phyloP scores from a whole-genome alignment of 2,797 vertebrate genomes.

The Coccyzus lansbergi region DNA sequence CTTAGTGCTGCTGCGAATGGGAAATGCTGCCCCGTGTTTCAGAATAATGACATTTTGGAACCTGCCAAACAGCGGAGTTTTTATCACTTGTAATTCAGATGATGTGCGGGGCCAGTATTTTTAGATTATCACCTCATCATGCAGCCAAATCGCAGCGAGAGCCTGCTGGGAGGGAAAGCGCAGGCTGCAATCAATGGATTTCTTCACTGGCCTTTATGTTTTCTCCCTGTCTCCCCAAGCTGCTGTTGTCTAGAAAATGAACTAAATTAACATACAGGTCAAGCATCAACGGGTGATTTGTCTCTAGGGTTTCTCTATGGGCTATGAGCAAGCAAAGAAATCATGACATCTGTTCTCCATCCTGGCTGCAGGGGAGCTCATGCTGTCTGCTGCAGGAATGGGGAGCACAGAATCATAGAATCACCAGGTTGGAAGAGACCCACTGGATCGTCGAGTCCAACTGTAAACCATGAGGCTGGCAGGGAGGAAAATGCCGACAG shows the following conservation, averaged over 20 bases:
- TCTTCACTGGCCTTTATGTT: neutral
- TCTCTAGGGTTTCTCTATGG: neutral
- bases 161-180: neutral
- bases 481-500: no score
- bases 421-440: no score
- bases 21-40: neutral
- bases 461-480: no score
- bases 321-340: neutral
- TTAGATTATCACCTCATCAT: neutral
- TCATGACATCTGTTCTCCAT: accelerated
- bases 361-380: neutral
- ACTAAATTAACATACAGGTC: neutral
- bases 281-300: neutral
- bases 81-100: neutral
- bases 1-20: neutral
- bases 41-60: neutral
- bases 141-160: neutral
- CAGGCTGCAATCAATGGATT: neutral
- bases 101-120: neutral
- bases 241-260: neutral
- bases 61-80: neutral
- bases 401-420: accelerated
- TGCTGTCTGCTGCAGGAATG: accelerated
- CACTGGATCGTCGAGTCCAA: no score
- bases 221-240: neutral